Evolutionary conservation across 2,888 invertebrate genomes (phyloP), one percentile per base, ranked within the genome.

Genomic region (Celastrina argiolus): DNA sequence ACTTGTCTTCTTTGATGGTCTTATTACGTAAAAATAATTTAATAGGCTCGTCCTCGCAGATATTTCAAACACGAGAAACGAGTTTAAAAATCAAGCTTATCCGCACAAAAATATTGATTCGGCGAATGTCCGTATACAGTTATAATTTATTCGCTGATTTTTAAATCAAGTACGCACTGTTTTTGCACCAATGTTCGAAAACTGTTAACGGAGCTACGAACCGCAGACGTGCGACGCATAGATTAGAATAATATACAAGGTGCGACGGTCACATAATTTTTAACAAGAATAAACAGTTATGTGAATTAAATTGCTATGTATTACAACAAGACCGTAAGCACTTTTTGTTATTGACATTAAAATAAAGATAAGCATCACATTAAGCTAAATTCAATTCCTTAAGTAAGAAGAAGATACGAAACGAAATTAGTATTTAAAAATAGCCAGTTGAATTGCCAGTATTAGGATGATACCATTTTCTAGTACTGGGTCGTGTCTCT

Each of bases 231-330:
- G 71, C n/a, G n/a, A n/a, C n/a, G n/a, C n/a, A n/a, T n/a, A n/a
- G n/a, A n/a, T n/a, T n/a, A n/a, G n/a, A n/a, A n/a, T n/a, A n/a
- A n/a, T n/a, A n/a, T n/a, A n/a, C n/a, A n/a, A n/a, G n/a, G n/a
- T n/a, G n/a, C 72, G 45, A 67, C 71, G 74, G 73, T 78, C 74
- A 74, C 76, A 83, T 81, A 78, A 80, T 81, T 74, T 64, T 77
- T 76, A 80, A 80, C 79, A 71, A 73, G 69, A 73, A 71, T 77
- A 76, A 75, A 78, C 75, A 76, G 73, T 75, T 76, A 74, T 76
- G 75, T 74, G 72, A 75, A 65, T 31, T 65, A 65, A 56, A 56
- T 65, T 63, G 22, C 39, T 45, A 18, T 64, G 56, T 16, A 59
- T 42, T 10, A 58, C 10, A 28, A 56, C 36, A 16, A 39, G 41